phyloP scores from a whole-genome alignment of 2,888 invertebrate species.

The Leptura quadrifasciata region DNA sequence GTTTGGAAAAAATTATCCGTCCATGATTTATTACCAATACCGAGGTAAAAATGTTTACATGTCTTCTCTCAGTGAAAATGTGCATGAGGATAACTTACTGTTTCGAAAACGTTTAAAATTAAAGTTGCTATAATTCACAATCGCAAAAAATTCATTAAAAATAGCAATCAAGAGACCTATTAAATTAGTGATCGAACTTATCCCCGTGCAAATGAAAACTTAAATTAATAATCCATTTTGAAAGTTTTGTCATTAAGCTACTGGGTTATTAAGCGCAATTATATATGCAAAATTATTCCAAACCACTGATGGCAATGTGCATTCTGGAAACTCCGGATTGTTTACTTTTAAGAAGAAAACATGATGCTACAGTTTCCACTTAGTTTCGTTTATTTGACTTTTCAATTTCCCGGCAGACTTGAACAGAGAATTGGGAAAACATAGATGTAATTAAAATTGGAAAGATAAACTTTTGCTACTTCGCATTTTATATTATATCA shows the following conservation, averaged over 20 bases:
- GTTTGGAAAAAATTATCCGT: too few species aligned
- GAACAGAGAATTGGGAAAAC: slow-evolving; percentile 39
- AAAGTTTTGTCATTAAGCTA: slow-evolving; percentile 61
- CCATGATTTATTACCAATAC: too few species aligned
- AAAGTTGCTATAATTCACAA: too few species aligned
- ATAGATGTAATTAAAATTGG: slow-evolving; percentile 51
- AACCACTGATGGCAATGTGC: slow-evolving; percentile 56
- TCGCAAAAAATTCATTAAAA: too few species aligned
- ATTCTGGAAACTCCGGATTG: slow-evolving; percentile 45
- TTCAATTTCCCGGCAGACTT: slow-evolving; percentile 56
- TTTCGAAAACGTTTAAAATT: too few species aligned
- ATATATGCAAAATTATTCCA: slow-evolving; percentile 64
- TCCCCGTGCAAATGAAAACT: slow-evolving; percentile 51
- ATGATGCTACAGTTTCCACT: slow-evolving; percentile 60
- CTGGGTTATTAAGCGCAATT: slow-evolving; percentile 60
- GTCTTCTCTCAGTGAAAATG: too few species aligned
- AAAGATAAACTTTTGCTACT: slow-evolving; percentile 47
- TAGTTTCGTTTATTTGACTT: slow-evolving; percentile 62
- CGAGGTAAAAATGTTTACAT: too few species aligned
- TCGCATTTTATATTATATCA: slow-evolving; percentile 41
- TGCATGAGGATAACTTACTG: too few species aligned
- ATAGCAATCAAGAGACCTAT: not conserved
- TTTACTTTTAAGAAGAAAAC: slow-evolving; percentile 57
- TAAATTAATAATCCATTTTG: slow-evolving; percentile 62
- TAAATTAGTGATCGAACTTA: not conserved